Conservation (phyloP, 2,113 vertebrate genomes). For the Sinocyclocheilus anophthalmus region DNA sequence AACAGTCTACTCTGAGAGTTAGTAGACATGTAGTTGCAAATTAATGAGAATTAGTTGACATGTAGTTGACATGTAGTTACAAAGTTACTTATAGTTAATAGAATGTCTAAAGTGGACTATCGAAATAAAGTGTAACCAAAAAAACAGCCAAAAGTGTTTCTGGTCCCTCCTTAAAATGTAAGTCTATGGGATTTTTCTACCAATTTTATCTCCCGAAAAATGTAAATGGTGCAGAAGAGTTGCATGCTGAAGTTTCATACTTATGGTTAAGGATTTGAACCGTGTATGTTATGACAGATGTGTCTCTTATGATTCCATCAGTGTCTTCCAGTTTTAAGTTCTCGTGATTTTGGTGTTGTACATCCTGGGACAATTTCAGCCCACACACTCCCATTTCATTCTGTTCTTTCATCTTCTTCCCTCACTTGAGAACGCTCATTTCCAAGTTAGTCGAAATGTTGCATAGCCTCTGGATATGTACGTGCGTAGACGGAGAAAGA, state of each 20-base stretch:
- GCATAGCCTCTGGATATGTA: conserved; percentile 34
- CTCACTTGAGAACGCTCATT: conserved; percentile 14
- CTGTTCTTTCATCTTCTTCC: conserved; percentile 12
- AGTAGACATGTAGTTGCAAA: too few species aligned
- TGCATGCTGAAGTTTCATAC: not conserved
- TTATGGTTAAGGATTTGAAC: conserved; percentile 10
- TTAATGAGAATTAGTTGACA: too few species aligned
- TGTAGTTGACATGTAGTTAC: too few species aligned
- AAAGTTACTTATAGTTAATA: too few species aligned
- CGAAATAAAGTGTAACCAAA: too few species aligned
- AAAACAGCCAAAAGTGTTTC: not conserved
- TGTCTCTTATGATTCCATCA: not conserved
- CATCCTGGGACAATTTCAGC: conserved; percentile 5
- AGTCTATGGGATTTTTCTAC: not conserved
- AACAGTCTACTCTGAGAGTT: too few species aligned
- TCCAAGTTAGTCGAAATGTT: conserved; percentile 25
- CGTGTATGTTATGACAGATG: conserved; percentile 14
- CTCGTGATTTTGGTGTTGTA: not conserved
- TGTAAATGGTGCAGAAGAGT: conserved; percentile 8
- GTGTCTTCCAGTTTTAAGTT: conserved; percentile 20
- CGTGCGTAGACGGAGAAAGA: not conserved
- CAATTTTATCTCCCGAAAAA: not conserved
- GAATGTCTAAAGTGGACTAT: too few species aligned
- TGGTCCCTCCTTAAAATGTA: not conserved
- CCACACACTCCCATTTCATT: conserved; percentile 26